A percentile compares a stretch with the other conserved stretches of the same genome.
Conservation (phyloP, 2,797 vertebrate species). For the Eupleurogrammus muticus region DNA sequence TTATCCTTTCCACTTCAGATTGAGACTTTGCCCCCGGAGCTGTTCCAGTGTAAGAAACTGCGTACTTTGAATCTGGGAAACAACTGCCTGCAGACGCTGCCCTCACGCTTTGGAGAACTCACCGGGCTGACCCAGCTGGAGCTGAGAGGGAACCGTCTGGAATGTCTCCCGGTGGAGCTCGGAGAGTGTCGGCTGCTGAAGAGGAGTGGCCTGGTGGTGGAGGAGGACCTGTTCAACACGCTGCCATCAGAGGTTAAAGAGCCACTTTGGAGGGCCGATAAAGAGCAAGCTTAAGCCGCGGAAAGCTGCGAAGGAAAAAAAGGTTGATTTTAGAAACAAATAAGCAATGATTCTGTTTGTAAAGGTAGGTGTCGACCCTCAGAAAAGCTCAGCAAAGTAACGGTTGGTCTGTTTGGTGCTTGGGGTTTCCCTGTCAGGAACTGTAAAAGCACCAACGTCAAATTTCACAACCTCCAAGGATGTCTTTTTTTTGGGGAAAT, state of each 20-base stretch:
- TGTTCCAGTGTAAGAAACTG: slow-evolving; percentile 98
- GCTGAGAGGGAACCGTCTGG: slow-evolving; percentile 95
- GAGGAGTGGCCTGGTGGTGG: slow-evolving; percentile 93
- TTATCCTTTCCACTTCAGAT: slow-evolving; percentile 83
- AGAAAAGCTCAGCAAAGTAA: background rate
- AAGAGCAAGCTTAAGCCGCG: slow-evolving; percentile 90
- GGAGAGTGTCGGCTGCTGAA: slow-evolving; percentile 94
- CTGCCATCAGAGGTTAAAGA: slow-evolving; percentile 95
- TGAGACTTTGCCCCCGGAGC: slow-evolving; percentile 93
- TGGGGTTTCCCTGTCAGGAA: slow-evolving; percentile 5
- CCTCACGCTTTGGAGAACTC: slow-evolving; percentile 94
- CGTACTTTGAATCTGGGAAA: slow-evolving; percentile 95
- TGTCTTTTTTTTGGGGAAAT: slow-evolving; percentile 13
- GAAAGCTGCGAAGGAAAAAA: slow-evolving; percentile 12
- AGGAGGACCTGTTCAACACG: slow-evolving; percentile 97
- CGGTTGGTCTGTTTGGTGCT: slow-evolving; percentile 2
- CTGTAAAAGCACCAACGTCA: slow-evolving; percentile 10
- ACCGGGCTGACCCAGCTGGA: slow-evolving; percentile 94
- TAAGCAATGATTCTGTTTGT: slow-evolving; percentile 7
- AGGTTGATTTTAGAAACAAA: slow-evolving; percentile 9
- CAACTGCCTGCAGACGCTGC: slow-evolving; percentile 94
- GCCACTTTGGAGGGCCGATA: slow-evolving; percentile 94
- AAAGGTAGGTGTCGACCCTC: slow-evolving; percentile 3
- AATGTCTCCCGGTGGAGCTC: slow-evolving; percentile 97
- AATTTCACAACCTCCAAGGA: slow-evolving; percentile 6